Evolutionary conservation across 30 jellyfish, hydroid and myxozoan species (phyloP), one percentile per base, ranked within the genome.

Genomic region (Catostylus mosaicus): DNA sequence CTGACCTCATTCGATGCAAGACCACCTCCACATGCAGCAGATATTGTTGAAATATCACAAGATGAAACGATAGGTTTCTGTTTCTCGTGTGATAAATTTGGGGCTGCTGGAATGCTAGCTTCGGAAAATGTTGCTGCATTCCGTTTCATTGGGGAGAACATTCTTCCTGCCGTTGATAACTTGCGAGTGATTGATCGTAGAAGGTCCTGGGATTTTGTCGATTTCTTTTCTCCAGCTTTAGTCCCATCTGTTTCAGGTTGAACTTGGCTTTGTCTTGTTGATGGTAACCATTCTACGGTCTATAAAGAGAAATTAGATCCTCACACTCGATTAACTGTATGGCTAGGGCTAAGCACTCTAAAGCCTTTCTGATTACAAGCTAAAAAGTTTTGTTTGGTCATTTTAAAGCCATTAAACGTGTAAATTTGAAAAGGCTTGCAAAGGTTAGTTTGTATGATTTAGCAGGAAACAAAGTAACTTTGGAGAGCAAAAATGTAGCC

Each of bases 11-110:
- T 36, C 3, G 84, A 72, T 3, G 95, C 95, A 16, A 84, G 77
- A 16, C 95, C 95, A 5, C 95, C 95, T 20, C 95, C 95, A 46
- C 87, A 36, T 10, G 95, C 95, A 31, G 95, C 95, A 38, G 95
- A 86, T 37, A 84, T 84, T 0, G 73, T 62, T 1, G 75, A 32
- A 75, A 82, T 73, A 16, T 32, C 75, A 45, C 78, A 75, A 45
- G 29, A 47, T 47, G 79, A 34, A 20, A 47, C 72, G 10, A 50
- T 23, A 10, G 83, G 65, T 71, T 84, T 75, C 69, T 63, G 88
- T 45, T 34, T 30, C n/a, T 70, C 86, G 32, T 37, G 19, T 32
- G 88, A 20, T 56, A 84, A 51, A 32, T 30, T 26, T 1, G 95
- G 95, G 35, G 95, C 88, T 26, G 68, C 1, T 12, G 95, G 95